A percentile compares a stretch with the other conserved stretches of the same genome.
These are phyloP conservation scores for Dioctria linearis DNA, from an alignment of 2,888 invertebrate genomes.

Conservation along the genomic window DNA sequence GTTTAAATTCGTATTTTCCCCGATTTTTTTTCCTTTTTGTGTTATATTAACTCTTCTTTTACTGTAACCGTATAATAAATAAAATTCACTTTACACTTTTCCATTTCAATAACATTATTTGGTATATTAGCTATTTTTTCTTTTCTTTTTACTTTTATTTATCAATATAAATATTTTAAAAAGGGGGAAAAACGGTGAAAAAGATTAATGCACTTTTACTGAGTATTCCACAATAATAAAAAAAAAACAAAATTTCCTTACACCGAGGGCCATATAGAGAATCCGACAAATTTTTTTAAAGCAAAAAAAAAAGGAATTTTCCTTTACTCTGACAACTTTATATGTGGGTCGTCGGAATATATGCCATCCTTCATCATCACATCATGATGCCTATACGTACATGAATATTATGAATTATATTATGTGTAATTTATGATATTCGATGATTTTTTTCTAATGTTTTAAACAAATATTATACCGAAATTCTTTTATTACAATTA, in stretches of 20 bases:
- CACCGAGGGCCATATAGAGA: background rate
- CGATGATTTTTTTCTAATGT: slow-evolving; percentile 14
- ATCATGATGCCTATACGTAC: background rate
- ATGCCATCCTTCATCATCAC: background rate
- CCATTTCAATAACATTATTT: slow-evolving; percentile 44
- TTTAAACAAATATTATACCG: slow-evolving; percentile 32
- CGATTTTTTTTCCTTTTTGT: slow-evolving; percentile 1
- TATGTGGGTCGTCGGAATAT: slow-evolving; percentile 47
- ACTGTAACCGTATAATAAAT: slow-evolving; percentile 42
- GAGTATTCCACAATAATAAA: slow-evolving; percentile 23
- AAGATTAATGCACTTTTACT: slow-evolving; percentile 44
- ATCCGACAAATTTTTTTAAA: slow-evolving; percentile 13
- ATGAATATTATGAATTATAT: slow-evolving; percentile 8
- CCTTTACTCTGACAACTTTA: slow-evolving; percentile 24
- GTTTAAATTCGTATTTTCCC: slow-evolving; percentile 47
- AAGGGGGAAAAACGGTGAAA: slow-evolving; percentile 22
- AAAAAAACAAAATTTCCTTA: slow-evolving; percentile 26
- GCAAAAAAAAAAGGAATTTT: slow-evolving; percentile 32
- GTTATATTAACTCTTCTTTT: slow-evolving; percentile 36
- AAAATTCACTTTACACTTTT: slow-evolving; percentile 53
- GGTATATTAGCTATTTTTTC: slow-evolving; percentile 46
- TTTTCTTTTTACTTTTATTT: slow-evolving; percentile 1
- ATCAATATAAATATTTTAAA: slow-evolving; percentile 19
- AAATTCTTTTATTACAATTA: slow-evolving; percentile 40
- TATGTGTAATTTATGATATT: slow-evolving; percentile 12